A percentile compares a stretch with the other conserved stretches of the same genome.
Evolutionary conservation across 2,797 vertebrate genomes (phyloP).

Genomic region (Arrhamphus sclerolepis): DNA sequence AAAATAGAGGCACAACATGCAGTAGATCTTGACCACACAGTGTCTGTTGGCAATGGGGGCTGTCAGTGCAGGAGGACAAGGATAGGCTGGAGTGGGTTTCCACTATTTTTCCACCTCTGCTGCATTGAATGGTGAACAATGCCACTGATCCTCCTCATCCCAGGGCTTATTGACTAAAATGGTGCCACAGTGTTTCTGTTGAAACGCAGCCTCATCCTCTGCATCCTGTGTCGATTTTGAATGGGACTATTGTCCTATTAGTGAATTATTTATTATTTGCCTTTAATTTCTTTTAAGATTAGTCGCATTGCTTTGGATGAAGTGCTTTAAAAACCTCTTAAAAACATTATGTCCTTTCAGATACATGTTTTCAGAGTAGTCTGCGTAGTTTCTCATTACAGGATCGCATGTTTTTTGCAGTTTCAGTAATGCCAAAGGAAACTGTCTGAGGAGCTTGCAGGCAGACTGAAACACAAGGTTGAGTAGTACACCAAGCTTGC

Average conservation of each 20-base stretch:
- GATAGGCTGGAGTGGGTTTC: conserved; percentile 43
- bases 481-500: conserved; percentile 22
- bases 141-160: conserved; percentile 54
- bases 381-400: not conserved
- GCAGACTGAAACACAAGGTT: conserved; percentile 27
- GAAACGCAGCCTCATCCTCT: conserved; percentile 36
- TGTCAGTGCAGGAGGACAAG: conserved; percentile 23
- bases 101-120: conserved; percentile 40
- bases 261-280: conserved; percentile 19
- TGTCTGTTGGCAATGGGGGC: conserved; percentile 28
- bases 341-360: not conserved
- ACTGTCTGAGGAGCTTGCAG: conserved; percentile 21
- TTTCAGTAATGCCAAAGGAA: conserved; percentile 5
- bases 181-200: conserved; percentile 37
- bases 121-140: conserved; percentile 62
- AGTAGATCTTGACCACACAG: conserved; percentile 32
- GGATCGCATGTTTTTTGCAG: not conserved
- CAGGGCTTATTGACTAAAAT: conserved; percentile 60
- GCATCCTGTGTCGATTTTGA: conserved; percentile 47
- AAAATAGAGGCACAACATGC: conserved; percentile 39
- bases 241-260: conserved; percentile 21
- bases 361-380: conserved; percentile 3
- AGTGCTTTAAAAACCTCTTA: not conserved
- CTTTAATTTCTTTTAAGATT: conserved; percentile 12
- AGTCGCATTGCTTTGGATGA: conserved; percentile 10